phyloP scores from a whole-genome alignment of 2,888 invertebrate species.

The Dolichopus griseipennis region DNA sequence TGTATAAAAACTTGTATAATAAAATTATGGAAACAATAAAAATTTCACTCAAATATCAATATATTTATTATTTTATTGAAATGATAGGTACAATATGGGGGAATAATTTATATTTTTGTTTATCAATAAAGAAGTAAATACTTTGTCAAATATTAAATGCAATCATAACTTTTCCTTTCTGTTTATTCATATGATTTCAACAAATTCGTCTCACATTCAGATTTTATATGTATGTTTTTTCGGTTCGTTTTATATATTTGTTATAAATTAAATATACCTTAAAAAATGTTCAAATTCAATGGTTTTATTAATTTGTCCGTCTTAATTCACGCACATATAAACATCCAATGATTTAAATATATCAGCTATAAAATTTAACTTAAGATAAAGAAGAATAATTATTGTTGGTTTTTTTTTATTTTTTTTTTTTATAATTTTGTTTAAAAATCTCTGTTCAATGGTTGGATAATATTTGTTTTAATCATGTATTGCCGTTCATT shows the following conservation, averaged over 20 bases:
- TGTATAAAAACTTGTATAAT: no score
- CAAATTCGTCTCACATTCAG: neutral
- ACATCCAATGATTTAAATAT: neutral
- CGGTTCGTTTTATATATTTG: no score
- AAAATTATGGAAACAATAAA: no score
- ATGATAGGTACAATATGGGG: neutral
- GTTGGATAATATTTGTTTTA: neutral
- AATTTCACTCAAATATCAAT: no score
- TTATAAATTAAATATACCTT: no score
- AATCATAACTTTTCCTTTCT: neutral
- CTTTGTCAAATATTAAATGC: neutral
- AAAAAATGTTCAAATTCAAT: neutral
- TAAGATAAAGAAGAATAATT: neutral
- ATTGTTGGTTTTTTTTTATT: neutral
- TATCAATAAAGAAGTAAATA: neutral
- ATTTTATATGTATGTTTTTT: neutral
- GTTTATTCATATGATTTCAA: neutral
- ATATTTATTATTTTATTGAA: neutral
- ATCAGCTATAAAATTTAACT: neutral
- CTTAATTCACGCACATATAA: neutral
- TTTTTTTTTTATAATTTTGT: no score
- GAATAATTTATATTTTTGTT: neutral
- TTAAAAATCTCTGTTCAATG: neutral
- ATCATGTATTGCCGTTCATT: neutral
- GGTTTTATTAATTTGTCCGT: neutral